Evolutionary conservation across 2,113 vertebrate genomes (phyloP), one percentile per base, ranked within the genome.

Genomic region (Noctilio leporinus): DNA sequence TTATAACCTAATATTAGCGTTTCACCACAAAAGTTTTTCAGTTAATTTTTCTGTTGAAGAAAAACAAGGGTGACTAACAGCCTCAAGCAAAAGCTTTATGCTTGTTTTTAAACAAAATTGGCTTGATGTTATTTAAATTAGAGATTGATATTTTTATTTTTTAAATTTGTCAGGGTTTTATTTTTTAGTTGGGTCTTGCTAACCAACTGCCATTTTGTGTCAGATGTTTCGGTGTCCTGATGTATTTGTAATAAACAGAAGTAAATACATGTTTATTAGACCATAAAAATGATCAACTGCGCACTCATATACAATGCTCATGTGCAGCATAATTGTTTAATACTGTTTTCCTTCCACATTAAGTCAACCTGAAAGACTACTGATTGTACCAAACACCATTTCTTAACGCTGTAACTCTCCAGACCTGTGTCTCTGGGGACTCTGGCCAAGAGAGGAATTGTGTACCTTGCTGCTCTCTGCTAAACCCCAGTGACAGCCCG

Each of bases 261-360:
- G 72, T 82, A 64, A 85, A 83, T 82, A 35, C 15, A 22, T 92
- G 92, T 94, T 96, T 88, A 89, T 95, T 70, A 86, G 93, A 76
- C 64, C 73, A 51, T 96, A 84, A 93, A 96, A 87, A 75, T 69
- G 72, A 93, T 76, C 86, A 67, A 57, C 81, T 51, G 2, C 43
- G 10, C 67, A 17, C 53, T 77, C 33, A 11, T 6, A 14, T 9
- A 22, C 80, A 57, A 38, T n/a, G 35, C 43, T 76, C 28, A 12
- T 38, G 33, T 85, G 69, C 57, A 53, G 45, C 14, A 1, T 93
- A 78, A 86, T 90, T 93, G 59, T 69, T 96, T 87, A 86, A 73
- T 93, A 45, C 93, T 91, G 28, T 84, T 90, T 96, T 94, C 89
- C 96, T 84, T 90, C 40, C 75, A 72, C 92, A 62, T 84, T 75